Evolutionary conservation across 1,140 invertebrate species (phyloP).

Genomic region (Lutraria rhynchaena): DNA sequence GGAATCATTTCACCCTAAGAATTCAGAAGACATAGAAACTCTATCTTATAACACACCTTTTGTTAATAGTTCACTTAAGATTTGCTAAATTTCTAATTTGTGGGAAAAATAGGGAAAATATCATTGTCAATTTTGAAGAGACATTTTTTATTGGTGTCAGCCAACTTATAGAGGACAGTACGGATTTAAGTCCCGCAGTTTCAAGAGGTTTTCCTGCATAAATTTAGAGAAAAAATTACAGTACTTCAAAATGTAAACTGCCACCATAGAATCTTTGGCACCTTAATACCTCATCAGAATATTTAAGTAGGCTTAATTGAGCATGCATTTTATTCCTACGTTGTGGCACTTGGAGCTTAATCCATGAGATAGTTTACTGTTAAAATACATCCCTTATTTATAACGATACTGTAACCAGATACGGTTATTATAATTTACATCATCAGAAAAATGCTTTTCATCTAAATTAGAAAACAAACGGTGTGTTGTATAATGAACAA

Average conservation of each 20-base stretch:
- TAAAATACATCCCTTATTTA: not conserved
- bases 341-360: not conserved
- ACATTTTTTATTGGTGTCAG: slow-evolving; percentile 61
- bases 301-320: not conserved
- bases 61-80: slow-evolving; percentile 27
- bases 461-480: slow-evolving; percentile 9
- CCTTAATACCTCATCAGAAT: slow-evolving; percentile 40
- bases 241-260: slow-evolving; percentile 49
- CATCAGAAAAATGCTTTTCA: slow-evolving; percentile 33
- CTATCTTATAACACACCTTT: slow-evolving; percentile 55
- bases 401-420: not conserved
- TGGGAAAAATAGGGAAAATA: slow-evolving; percentile 36
- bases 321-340: not conserved
- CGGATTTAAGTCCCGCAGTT: slow-evolving; percentile 17
- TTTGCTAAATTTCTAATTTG: slow-evolving; percentile 50
- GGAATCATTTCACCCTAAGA: slow-evolving; percentile 53
- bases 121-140: slow-evolving; percentile 52
- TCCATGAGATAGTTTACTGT: not conserved
- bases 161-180: not conserved
- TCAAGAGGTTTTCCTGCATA: slow-evolving; percentile 34
- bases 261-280: slow-evolving; percentile 34
- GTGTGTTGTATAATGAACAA: slow-evolving; percentile 19
- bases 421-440: slow-evolving; percentile 4
- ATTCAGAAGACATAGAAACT: slow-evolving; percentile 41
- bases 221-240: slow-evolving; percentile 54